Evolutionary conservation across 30 jellyfish, hydroid and myxozoan genomes (phyloP).

Genomic region (Nemopilema nomurai): DNA sequence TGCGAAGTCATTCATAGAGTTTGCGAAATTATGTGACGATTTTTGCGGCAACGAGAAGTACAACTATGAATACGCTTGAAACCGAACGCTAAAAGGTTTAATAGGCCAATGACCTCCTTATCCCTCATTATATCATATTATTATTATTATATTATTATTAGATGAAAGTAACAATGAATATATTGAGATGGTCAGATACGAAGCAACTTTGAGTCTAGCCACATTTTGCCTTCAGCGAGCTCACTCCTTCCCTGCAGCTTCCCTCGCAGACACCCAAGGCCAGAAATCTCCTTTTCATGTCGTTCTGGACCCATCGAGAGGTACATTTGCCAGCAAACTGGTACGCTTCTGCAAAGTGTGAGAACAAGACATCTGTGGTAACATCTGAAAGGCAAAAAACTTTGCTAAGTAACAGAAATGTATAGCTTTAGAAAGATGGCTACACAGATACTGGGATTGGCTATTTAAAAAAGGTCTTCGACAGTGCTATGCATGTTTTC

Average conservation of each 20-base stretch:
- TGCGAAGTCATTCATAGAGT: slow-evolving; percentile 6
- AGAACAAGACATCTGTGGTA: not conserved
- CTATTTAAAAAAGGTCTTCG: too few species aligned
- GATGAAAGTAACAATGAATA: too few species aligned
- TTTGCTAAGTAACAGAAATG: not conserved
- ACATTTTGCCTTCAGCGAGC: slow-evolving; percentile 9
- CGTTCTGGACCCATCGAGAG: slow-evolving; percentile 6
- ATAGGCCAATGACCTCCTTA: too few species aligned
- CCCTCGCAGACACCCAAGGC: slow-evolving; percentile 1
- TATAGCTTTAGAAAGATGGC: too few species aligned
- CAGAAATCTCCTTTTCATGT: slow-evolving; percentile 1
- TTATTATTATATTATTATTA: too few species aligned
- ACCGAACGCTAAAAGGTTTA: too few species aligned
- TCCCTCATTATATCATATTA: too few species aligned
- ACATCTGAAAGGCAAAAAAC: not conserved
- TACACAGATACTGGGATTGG: too few species aligned
- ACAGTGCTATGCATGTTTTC: too few species aligned
- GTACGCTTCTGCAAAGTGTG: slow-evolving; percentile 9
- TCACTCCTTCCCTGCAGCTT: not conserved
- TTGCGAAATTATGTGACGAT: slow-evolving; percentile 9
- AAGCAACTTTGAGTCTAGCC: not conserved
- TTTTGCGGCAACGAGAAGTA: slow-evolving; percentile 1
- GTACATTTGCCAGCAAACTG: slow-evolving; percentile 9
- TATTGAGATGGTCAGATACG: too few species aligned
- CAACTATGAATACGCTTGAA: too few species aligned